A percentile compares a stretch with the other conserved stretches of the same genome.
These are phyloP conservation scores for Drosophila hydei DNA, from an alignment of 1,140 invertebrate species.

Conservation along the genomic window DNA sequence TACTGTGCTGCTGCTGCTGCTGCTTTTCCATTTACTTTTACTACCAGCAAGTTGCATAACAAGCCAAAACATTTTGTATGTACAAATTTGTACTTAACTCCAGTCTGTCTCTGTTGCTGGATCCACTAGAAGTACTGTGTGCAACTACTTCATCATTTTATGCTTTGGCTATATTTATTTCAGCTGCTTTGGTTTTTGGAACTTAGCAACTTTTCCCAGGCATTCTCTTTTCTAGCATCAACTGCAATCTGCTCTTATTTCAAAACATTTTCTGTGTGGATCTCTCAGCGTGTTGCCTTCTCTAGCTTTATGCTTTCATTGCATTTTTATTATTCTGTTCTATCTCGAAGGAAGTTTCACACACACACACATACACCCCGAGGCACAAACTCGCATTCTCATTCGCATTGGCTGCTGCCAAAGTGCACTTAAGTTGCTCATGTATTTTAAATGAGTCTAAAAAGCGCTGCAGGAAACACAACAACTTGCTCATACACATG, in stretches of 20 bases:
- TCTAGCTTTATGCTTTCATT: conserved; percentile 77
- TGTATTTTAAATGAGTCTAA: conserved; percentile 83
- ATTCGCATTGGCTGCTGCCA: conserved; percentile 71
- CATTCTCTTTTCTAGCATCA: conserved; percentile 5
- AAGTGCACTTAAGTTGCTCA: conserved; percentile 83
- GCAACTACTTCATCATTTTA: conserved; percentile 52
- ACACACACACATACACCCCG: conserved; percentile 11
- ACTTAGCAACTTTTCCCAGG: conserved; percentile 35
- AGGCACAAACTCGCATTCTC: conserved; percentile 12
- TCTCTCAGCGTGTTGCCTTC: conserved; percentile 60
- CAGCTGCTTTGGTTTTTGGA: background rate
- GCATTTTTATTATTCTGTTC: conserved; percentile 78
- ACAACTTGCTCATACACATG: conserved; percentile 52
- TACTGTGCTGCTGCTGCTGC: conserved; percentile 1
- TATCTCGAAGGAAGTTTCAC: conserved; percentile 64
- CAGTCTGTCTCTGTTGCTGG: conserved; percentile 3
- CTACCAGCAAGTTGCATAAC: conserved; percentile 67
- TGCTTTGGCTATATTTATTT: conserved; percentile 59
- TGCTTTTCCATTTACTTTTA: conserved; percentile 15
- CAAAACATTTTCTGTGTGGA: conserved; percentile 38
- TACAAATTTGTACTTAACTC: conserved; percentile 76
- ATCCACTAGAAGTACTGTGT: conserved; percentile 12
- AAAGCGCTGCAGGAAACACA: conserved; percentile 77
- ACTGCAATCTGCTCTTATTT: conserved; percentile 18
- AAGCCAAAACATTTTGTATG: conserved; percentile 80